phyloP scores from a whole-genome alignment of 2,113 vertebrate species.

The Larimichthys crocea region DNA sequence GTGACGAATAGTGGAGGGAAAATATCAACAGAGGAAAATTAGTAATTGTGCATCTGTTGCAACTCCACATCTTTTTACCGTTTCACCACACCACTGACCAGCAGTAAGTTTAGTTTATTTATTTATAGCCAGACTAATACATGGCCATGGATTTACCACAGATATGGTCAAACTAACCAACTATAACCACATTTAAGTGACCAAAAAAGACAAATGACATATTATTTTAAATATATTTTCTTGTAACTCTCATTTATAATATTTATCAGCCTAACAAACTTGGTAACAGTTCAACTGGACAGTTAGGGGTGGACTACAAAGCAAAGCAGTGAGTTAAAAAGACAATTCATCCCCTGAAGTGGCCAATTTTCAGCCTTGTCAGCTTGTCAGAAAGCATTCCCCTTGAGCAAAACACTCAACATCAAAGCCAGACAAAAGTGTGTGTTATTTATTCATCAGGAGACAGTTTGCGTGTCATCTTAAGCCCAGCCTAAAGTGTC shows the following conservation, averaged over 20 bases:
- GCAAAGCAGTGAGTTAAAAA: not conserved
- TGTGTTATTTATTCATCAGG: not conserved
- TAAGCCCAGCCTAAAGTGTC: not conserved
- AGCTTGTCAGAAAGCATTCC: not conserved
- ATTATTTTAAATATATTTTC: not conserved
- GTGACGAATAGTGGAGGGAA: too few species aligned
- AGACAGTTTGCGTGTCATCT: not conserved
- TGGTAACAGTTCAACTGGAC: too few species aligned
- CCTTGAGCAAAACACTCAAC: not conserved
- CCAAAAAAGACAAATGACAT: not conserved
- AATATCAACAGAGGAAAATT: too few species aligned
- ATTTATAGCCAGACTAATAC: not conserved
- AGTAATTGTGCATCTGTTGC: too few species aligned
- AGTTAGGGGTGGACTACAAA: not conserved
- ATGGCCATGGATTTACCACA: not conserved
- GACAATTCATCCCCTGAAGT: not conserved
- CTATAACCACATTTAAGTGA: not conserved
- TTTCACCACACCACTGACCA: too few species aligned
- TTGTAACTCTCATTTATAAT: not conserved
- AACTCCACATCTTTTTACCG: too few species aligned
- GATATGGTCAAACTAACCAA: not conserved
- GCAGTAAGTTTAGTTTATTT: too few species aligned
- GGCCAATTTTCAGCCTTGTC: not conserved
- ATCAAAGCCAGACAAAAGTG: not conserved
- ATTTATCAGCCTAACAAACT: not conserved